Evolutionary conservation across 2,888 invertebrate species (phyloP).

Genomic region (Melipona bicolor): DNA sequence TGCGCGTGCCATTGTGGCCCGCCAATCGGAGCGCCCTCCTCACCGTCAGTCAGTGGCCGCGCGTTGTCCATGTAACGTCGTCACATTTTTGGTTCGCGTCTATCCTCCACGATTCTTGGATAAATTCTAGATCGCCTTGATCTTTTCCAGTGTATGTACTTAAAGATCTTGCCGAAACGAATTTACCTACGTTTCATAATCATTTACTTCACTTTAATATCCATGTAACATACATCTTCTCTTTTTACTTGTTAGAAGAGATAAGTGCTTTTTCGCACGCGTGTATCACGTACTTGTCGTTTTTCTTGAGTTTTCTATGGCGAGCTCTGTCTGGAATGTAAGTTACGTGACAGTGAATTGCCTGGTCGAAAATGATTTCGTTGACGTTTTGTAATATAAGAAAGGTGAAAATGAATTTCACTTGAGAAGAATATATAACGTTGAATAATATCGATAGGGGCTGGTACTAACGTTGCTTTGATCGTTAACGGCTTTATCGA

Average conservation of each 20-base stretch:
- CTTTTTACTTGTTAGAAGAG: background rate
- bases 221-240: background rate
- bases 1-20: conserved; percentile 60
- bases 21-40: conserved; percentile 60
- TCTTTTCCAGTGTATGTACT: background rate
- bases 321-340: background rate
- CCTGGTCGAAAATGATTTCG: background rate
- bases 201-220: background rate
- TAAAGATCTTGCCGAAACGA: background rate
- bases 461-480: background rate
- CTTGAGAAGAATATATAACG: background rate
- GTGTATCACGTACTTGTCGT: conserved; percentile 16
- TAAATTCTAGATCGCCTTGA: background rate
- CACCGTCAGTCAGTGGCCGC: conserved; percentile 67
- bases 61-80: conserved; percentile 56
- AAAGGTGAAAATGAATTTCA: background rate
- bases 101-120: background rate
- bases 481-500: conserved; percentile 2
- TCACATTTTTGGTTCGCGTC: background rate
- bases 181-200: background rate
- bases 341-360: conserved; percentile 22
- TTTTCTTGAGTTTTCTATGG: background rate
- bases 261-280: conserved; percentile 12
- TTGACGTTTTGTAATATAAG: too few relatives aligned
- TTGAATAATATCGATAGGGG: background rate